These are phyloP conservation scores for Leucozona laternaria DNA, from an alignment of 2,888 invertebrate species.

Conservation along the genomic window DNA sequence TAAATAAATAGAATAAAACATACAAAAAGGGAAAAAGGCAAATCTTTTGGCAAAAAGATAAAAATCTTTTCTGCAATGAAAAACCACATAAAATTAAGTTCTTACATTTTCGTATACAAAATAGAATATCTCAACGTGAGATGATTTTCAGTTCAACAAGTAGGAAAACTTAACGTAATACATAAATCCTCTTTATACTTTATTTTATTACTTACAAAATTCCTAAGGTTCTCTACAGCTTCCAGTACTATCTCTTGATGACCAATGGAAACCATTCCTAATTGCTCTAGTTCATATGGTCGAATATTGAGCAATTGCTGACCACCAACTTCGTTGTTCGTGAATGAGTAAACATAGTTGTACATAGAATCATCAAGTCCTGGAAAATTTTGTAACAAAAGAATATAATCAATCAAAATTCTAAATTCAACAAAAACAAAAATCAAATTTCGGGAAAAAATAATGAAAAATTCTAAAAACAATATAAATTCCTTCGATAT, in stretches of 20 bases:
- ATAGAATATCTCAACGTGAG: not conserved
- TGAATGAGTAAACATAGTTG: constrained; percentile 91
- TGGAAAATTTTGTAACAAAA: constrained; percentile 67
- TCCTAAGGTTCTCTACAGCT: constrained; percentile 94
- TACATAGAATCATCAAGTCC: constrained; percentile 86
- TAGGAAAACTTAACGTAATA: not conserved
- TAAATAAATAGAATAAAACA: too few relatives aligned
- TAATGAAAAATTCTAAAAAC: constrained; percentile 34
- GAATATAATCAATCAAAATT: constrained; percentile 53
- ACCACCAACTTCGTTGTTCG: constrained; percentile 92
- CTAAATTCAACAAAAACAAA: constrained; percentile 14
- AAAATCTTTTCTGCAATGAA: too few relatives aligned
- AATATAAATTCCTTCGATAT: not conserved
- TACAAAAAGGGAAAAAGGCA: too few relatives aligned
- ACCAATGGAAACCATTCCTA: constrained; percentile 94
- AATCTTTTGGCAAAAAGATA: too few relatives aligned
- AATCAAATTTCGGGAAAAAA: constrained; percentile 27
- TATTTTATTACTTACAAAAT: constrained; percentile 90
- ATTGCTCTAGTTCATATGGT: constrained; percentile 93
- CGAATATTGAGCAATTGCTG: constrained; percentile 91
- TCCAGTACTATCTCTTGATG: constrained; percentile 97
- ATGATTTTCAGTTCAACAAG: too few relatives aligned
- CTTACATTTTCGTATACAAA: too few relatives aligned
- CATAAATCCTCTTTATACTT: not conserved
- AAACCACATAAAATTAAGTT: too few relatives aligned